Evolutionary conservation across 2,797 vertebrate genomes (phyloP).

Genomic region (Enteromius radiatus): DNA sequence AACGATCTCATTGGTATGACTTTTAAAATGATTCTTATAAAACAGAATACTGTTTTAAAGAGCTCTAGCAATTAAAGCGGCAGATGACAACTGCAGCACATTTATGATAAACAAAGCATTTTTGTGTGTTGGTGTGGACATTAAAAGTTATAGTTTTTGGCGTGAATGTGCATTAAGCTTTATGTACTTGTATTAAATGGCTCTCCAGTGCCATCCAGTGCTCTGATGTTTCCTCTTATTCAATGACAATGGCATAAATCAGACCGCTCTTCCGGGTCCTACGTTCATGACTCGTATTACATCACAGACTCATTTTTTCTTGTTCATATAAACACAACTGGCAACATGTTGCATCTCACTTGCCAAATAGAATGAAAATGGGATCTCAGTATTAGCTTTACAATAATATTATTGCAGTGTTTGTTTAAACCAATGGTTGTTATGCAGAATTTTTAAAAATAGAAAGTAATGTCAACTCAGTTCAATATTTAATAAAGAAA

Average conservation of each 20-base stretch:
- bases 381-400: neutral
- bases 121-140: neutral
- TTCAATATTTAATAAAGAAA: neutral
- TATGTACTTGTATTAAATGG: neutral
- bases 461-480: neutral
- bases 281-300: neutral
- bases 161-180: neutral
- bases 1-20: neutral
- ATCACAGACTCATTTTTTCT: neutral
- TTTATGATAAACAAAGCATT: neutral
- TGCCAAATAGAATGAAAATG: neutral
- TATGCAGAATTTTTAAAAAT: neutral
- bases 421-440: neutral
- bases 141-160: neutral
- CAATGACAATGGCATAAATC: neutral
- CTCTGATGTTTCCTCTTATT: neutral
- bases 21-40: neutral
- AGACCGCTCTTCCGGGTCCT: neutral
- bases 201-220: neutral
- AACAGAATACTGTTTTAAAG: neutral
- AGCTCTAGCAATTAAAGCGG: neutral
- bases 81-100: neutral
- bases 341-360: neutral
- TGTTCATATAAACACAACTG: neutral
- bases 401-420: neutral